A percentile compares a stretch with the other conserved stretches of the same genome.
Conservation (phyloP, 92 coral and sea anemone species). For the Epizoanthus rinbou region DNA sequence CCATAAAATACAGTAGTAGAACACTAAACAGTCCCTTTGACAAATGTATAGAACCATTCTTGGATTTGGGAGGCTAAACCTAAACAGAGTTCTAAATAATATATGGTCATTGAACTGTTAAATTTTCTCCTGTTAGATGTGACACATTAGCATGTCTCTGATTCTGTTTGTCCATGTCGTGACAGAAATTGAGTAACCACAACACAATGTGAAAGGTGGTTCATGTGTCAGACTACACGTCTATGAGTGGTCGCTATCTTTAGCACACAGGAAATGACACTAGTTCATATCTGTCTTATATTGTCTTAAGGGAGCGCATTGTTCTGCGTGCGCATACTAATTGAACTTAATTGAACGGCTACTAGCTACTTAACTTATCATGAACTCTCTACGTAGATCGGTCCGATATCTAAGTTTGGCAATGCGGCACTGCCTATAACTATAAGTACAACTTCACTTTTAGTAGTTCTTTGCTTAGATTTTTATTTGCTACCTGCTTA, state of each 20-base stretch:
- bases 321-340: constrained; percentile 18
- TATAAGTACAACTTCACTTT: too few relatives aligned
- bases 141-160: constrained; percentile 28
- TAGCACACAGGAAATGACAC: constrained; percentile 45
- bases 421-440: too few relatives aligned
- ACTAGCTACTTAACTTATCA: background rate
- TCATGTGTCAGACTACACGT: background rate
- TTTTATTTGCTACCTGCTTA: too few relatives aligned
- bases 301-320: constrained; percentile 7
- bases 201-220: background rate
- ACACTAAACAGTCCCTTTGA: constrained; percentile 12
- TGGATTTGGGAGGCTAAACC: background rate
- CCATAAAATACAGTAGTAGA: background rate
- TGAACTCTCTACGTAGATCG: background rate
- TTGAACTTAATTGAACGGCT: constrained; percentile 22
- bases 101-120: constrained; percentile 13
- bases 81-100: constrained; percentile 24
- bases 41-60: constrained; percentile 30
- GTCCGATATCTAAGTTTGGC: constrained; percentile 13
- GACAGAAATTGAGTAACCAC: constrained; percentile 37
- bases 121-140: constrained; percentile 33
- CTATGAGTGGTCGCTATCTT: constrained; percentile 36
- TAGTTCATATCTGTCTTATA: background rate
- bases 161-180: constrained; percentile 29
- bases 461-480: too few relatives aligned